Base-by-base conservation (phyloP, 53 echinoderm and acorn worm species). In the Hippasteria phrygiana region DNA sequence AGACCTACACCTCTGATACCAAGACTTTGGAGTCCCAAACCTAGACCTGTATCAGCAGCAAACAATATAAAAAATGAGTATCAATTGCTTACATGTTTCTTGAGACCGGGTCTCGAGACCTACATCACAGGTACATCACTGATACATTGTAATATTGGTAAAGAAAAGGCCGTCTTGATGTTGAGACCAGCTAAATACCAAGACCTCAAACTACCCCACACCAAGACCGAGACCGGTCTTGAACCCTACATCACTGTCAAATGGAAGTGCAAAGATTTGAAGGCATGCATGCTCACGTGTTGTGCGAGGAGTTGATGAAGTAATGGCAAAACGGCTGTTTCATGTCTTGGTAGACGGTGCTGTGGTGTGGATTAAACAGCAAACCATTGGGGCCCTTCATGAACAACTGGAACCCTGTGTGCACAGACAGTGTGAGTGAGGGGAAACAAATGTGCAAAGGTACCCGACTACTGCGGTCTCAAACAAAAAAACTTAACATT, bases 301-400 rank as follows among this genome's bases (percentile, higher is more conserved):
- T 98, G 83, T 98, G 99, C n/a, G 99, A 98, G 6, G 99, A 98
- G 39, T 92, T 94, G 85, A 98, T 93, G 80, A 94, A 98, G 90
- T 98, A 98, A 69, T 98, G 99, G 38, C 89, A 87, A 35, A 98
- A 78, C 1, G 99, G 99, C 74, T 94, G 99, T 17, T 87, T 94
- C 99, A 98, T 98, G 55, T 98, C 99, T 31, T 98, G 99, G 43
- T 98, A 98, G 24, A 98, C 46, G 20, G 82, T 79, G 56, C 43
- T 80, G 64, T 98, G 94, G 66, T 75, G 91, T 38, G 99, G 99
- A 62, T 98, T 93, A 24, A 98, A 88, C 63, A 98, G 43, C 71
- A 89, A 86, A 41, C 95, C 99, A 77, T 96, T 96, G n/a, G 96
- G 91, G 8, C 95, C 94, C 46, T 94, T 90, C 94, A 98, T 94